These are phyloP conservation scores for Orthochromis malagaraziensis DNA, from an alignment of 2,113 vertebrate species.

Conservation along the genomic window DNA sequence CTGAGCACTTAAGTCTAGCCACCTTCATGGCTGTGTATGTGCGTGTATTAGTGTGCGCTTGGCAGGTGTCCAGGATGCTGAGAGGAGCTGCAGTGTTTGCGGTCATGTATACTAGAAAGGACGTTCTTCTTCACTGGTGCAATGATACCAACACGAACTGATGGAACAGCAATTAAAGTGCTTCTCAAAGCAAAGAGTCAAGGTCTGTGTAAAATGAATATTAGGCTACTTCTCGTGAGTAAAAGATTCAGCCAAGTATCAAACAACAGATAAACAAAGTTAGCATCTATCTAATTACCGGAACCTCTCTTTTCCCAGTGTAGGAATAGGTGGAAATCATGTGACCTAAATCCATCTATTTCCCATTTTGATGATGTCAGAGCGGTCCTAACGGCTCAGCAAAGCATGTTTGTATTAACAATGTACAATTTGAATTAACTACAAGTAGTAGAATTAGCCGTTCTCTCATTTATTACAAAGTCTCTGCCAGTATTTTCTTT, in stretches of 20 bases:
- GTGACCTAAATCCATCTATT: neutral
- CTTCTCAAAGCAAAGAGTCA: neutral
- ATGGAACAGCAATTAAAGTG: neutral
- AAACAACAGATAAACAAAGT: neutral
- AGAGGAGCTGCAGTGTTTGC: constrained; percentile 43
- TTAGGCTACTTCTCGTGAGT: neutral
- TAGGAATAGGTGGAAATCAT: neutral
- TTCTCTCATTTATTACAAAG: neutral
- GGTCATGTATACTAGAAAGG: constrained; percentile 27
- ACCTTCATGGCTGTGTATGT: neutral
- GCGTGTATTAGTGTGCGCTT: neutral
- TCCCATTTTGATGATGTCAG: neutral
- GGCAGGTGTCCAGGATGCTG: constrained; percentile 28
- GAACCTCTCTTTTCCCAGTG: neutral
- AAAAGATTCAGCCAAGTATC: neutral
- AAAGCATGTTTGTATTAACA: neutral
- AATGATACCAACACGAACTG: neutral
- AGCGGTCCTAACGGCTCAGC: neutral
- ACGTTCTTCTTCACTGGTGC: constrained; percentile 17
- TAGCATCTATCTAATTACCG: neutral
- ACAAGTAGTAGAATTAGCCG: neutral
- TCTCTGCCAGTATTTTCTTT: neutral
- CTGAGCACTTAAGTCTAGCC: constrained; percentile 5
- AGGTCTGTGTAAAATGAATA: neutral
- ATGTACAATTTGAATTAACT: neutral